A percentile compares a stretch with the other conserved stretches of the same genome.
Evolutionary conservation across 2,797 vertebrate species (phyloP).

Genomic region (Varecia variegata): DNA sequence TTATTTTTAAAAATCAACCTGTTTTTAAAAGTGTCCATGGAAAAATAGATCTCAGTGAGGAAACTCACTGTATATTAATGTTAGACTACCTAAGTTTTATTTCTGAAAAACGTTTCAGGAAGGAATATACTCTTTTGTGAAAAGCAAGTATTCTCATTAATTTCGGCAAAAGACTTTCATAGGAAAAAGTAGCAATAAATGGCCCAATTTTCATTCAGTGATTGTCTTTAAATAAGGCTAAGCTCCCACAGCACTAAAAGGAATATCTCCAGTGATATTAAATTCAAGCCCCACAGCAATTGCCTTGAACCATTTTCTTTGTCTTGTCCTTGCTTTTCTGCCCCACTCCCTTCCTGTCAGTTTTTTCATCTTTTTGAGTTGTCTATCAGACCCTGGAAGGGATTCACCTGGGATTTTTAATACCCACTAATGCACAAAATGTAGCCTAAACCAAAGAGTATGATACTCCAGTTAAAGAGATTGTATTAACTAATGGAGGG

Average conservation of each 20-base stretch:
- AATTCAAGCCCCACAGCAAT: background rate
- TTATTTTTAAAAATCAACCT: background rate
- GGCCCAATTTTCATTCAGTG: background rate
- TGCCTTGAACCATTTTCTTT: background rate
- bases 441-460: background rate
- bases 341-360: background rate
- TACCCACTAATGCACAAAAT: background rate
- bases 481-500: background rate
- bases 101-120: background rate
- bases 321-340: background rate
- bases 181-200: background rate
- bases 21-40: background rate
- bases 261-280: background rate
- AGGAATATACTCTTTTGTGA: background rate
- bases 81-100: background rate
- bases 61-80: background rate
- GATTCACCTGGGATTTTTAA: background rate
- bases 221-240: background rate
- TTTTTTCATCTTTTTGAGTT: background rate
- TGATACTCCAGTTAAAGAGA: background rate
- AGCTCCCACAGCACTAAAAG: background rate
- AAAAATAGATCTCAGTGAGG: background rate
- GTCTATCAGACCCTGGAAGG: background rate
- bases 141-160: background rate
- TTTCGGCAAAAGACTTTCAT: background rate